phyloP scores from a whole-genome alignment of 1,140 invertebrate species.

The Diorhabda elongata region DNA sequence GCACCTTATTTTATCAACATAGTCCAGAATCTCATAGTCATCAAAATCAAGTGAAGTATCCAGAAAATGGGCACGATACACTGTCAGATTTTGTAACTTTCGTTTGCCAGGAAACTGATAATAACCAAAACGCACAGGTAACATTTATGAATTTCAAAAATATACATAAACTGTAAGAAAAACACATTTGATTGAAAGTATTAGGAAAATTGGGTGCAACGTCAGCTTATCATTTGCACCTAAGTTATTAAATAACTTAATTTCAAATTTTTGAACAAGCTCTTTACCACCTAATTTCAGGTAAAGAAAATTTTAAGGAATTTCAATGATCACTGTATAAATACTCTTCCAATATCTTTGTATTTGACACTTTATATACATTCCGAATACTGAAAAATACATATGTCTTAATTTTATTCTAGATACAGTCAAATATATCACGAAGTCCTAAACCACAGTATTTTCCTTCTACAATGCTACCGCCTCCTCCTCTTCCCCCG shows the following conservation, averaged over 20 bases:
- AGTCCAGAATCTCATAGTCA: slow-evolving; percentile 46
- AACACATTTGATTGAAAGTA: no score
- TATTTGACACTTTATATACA: no score
- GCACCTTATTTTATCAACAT: slow-evolving; percentile 51
- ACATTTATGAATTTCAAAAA: slow-evolving; percentile 20
- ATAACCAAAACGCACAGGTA: slow-evolving; percentile 76
- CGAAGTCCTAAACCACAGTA: slow-evolving; percentile 74
- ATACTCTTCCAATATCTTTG: no score
- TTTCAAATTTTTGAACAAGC: no score
- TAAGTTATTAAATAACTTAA: no score
- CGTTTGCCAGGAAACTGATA: slow-evolving; percentile 89
- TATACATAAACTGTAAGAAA: no score
- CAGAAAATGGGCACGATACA: slow-evolving; percentile 81
- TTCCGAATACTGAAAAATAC: background rate
- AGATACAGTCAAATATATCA: slow-evolving; percentile 46
- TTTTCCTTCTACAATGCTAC: slow-evolving; percentile 84
- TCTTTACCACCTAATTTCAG: no score
- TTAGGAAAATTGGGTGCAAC: no score
- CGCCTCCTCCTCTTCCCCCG: slow-evolving; percentile 91
- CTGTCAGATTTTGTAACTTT: slow-evolving; percentile 95
- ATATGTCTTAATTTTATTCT: slow-evolving; percentile 15
- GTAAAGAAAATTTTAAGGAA: no score
- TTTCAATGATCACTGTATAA: no score
- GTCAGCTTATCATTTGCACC: no score
- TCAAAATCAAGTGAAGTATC: slow-evolving; percentile 64